Percentiles rank a stretch among this genome's conserved stretches.
These are phyloP conservation scores for Halcyon malimbica DNA, from an alignment of 2,113 vertebrate species.

Conservation along the genomic window DNA sequence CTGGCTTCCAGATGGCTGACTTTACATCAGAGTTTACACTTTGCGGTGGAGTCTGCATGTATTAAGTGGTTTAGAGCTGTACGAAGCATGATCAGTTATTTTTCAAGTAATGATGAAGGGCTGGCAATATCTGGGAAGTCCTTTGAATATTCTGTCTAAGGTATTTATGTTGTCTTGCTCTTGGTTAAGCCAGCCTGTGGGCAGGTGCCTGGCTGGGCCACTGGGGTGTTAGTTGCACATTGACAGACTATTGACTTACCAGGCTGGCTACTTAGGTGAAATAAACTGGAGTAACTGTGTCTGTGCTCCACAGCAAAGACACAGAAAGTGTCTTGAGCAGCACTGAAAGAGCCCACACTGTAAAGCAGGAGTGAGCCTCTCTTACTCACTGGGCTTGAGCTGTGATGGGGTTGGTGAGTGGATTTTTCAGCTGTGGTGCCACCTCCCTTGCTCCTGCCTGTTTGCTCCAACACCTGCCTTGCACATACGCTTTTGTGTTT, in stretches of 20 bases:
- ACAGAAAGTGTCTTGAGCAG: background rate
- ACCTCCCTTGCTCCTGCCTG: background rate
- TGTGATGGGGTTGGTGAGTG: background rate
- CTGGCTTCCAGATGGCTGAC: background rate
- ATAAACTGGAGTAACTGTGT: background rate
- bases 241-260: background rate
- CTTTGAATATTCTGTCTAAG: background rate
- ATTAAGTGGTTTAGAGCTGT: background rate
- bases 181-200: background rate
- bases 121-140: background rate
- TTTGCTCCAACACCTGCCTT: background rate
- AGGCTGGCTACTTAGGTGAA: background rate
- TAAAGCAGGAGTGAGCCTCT: background rate
- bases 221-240: background rate
- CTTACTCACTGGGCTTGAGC: accelerated
- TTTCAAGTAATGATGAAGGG: background rate
- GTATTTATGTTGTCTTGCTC: background rate
- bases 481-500: accelerated
- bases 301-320: background rate
- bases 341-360: background rate
- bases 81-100: background rate
- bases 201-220: background rate
- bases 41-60: background rate
- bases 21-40: background rate
- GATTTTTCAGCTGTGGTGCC: background rate